Conservation (phyloP, 2,888 invertebrate genomes). For the Lasius platythorax region DNA sequence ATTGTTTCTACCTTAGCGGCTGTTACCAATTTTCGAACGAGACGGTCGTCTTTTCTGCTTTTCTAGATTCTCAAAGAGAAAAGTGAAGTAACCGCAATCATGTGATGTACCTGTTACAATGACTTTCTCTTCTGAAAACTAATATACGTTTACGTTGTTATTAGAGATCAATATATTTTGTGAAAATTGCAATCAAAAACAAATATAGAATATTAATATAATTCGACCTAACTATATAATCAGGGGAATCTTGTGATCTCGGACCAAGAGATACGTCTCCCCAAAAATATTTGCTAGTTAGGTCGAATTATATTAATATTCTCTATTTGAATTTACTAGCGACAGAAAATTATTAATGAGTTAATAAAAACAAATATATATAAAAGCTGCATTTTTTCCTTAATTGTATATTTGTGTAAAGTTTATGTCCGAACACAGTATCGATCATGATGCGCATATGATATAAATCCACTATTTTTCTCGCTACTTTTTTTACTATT, state of each 20-base stretch:
- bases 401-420: not conserved
- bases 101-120: not conserved
- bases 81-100: not conserved
- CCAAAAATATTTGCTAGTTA: too few relatives aligned
- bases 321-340: too few relatives aligned
- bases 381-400: not conserved
- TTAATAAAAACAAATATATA: not conserved
- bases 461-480: not conserved
- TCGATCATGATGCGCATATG: not conserved
- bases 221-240: too few relatives aligned
- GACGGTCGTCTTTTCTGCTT: not conserved
- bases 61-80: not conserved
- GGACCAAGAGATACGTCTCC: too few relatives aligned
- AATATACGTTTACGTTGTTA: not conserved
- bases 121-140: not conserved
- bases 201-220: too few relatives aligned
- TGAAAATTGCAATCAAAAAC: not conserved
- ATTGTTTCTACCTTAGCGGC: slow-evolving; percentile 49
- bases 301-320: too few relatives aligned
- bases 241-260: too few relatives aligned
- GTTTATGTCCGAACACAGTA: not conserved
- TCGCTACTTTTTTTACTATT: not conserved
- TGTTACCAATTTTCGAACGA: slow-evolving; percentile 42
- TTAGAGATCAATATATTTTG: not conserved
- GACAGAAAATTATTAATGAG: too few relatives aligned